Evolutionary conservation across 2,888 invertebrate genomes (phyloP).

Genomic region (Lagria hirta): DNA sequence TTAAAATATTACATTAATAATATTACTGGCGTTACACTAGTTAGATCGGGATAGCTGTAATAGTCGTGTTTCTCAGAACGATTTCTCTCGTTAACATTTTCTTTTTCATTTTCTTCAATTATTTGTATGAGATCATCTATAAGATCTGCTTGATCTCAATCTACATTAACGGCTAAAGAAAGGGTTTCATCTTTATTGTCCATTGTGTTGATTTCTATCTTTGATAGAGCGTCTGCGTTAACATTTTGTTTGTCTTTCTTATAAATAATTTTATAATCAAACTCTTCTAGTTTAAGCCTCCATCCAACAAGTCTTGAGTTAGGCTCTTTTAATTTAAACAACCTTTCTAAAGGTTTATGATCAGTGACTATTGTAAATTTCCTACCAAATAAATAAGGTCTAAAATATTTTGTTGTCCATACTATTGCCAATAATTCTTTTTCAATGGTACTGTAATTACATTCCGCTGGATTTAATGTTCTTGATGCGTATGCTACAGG

Average conservation of each 20-base stretch:
- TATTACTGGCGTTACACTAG: no score
- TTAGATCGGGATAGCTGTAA: no score
- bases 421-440: slow-evolving; percentile 11
- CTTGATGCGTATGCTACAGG: slow-evolving; percentile 27
- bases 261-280: slow-evolving; percentile 4
- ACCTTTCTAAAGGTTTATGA: not conserved
- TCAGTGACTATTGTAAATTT: slow-evolving; percentile 9
- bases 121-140: no score
- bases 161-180: no score
- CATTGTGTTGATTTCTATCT: no score
- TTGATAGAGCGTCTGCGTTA: slow-evolving; percentile 7
- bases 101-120: no score
- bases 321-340: slow-evolving; percentile 18
- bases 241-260: slow-evolving; percentile 1
- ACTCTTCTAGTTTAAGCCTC: slow-evolving; percentile 10
- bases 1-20: no score
- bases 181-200: no score
- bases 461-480: slow-evolving; percentile 1
- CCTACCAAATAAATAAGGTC: slow-evolving; percentile 9
- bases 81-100: no score
- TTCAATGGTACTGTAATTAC: slow-evolving; percentile 7
- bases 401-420: slow-evolving; percentile 6
- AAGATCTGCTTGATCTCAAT: no score
- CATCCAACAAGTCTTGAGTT: slow-evolving; percentile 21
- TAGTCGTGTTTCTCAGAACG: no score